phyloP scores from a whole-genome alignment of 2,888 invertebrate species.

The Perizoma flavofasciatum region DNA sequence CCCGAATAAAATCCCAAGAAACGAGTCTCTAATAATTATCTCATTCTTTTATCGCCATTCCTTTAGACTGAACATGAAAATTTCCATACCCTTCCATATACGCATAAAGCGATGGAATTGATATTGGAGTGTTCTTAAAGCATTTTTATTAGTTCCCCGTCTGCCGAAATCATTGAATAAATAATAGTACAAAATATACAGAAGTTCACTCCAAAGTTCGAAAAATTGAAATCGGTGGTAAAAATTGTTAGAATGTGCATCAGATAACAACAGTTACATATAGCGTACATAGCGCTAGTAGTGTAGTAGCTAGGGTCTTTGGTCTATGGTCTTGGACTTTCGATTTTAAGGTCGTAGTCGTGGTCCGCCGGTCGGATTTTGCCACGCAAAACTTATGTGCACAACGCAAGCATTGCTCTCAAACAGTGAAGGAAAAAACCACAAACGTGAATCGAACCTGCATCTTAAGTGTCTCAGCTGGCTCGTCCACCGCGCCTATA shows the following conservation, averaged over 20 bases:
- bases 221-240: neutral
- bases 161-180: constrained; percentile 31
- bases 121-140: constrained; percentile 49
- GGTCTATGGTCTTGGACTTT: no score
- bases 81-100: constrained; percentile 44
- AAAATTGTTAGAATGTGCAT: neutral
- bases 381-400: no score
- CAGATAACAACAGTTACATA: no score
- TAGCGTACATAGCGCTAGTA: no score
- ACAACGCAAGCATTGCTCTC: neutral
- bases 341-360: no score
- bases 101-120: constrained; percentile 49
- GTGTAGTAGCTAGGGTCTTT: no score
- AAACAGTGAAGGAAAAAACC: neutral
- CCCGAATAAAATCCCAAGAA: constrained; percentile 21
- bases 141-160: constrained; percentile 54
- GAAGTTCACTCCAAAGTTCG: neutral
- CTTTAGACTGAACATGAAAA: constrained; percentile 36
- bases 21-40: constrained; percentile 32
- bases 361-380: no score
- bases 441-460: no score
- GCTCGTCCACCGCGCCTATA: no score
- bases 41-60: constrained; percentile 29
- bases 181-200: neutral
- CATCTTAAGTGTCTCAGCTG: no score